Conservation (phyloP, 35 echinoderm and acorn worm species). For the Holothuria glaberrima region DNA sequence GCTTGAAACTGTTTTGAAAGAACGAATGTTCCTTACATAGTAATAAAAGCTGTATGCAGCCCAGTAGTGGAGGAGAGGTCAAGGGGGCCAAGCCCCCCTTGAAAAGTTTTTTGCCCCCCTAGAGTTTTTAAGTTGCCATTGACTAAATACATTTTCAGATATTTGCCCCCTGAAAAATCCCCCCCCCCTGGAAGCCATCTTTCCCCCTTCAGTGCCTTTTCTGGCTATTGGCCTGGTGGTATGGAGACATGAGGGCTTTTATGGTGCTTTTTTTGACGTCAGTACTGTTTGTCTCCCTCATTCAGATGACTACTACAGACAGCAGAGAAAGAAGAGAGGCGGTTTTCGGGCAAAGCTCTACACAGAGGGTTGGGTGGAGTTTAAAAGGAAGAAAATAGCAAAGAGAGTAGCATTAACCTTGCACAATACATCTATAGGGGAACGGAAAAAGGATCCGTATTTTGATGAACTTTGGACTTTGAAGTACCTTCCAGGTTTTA, state of each 20-base stretch:
- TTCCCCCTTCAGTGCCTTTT: too few species aligned
- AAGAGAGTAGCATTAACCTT: constrained; percentile 86
- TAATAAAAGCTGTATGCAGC: too few species aligned
- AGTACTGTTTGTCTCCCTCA: constrained; percentile 25
- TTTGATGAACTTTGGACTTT: constrained; percentile 94
- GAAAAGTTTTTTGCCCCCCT: too few species aligned
- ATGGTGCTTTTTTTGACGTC: background rate
- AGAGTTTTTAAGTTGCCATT: too few species aligned
- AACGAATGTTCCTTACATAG: too few species aligned
- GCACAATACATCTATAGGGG: constrained; percentile 85
- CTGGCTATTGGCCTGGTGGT: too few species aligned
- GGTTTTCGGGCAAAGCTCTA: constrained; percentile 55
- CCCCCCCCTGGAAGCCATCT: too few species aligned
- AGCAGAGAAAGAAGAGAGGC: constrained; percentile 79
- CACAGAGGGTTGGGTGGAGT: constrained; percentile 92
- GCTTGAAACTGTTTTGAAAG: too few species aligned
- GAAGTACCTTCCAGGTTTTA: constrained; percentile 90
- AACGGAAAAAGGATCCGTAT: constrained; percentile 77
- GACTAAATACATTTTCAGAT: too few species aligned
- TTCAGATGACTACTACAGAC: constrained; percentile 71
- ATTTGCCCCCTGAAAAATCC: too few species aligned
- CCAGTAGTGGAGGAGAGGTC: too few species aligned
- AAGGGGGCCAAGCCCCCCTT: too few species aligned
- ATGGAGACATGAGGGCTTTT: background rate
- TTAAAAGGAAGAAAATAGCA: constrained; percentile 89